phyloP scores from a whole-genome alignment of 1,140 invertebrate species.

The Tetramorium alpestre region DNA sequence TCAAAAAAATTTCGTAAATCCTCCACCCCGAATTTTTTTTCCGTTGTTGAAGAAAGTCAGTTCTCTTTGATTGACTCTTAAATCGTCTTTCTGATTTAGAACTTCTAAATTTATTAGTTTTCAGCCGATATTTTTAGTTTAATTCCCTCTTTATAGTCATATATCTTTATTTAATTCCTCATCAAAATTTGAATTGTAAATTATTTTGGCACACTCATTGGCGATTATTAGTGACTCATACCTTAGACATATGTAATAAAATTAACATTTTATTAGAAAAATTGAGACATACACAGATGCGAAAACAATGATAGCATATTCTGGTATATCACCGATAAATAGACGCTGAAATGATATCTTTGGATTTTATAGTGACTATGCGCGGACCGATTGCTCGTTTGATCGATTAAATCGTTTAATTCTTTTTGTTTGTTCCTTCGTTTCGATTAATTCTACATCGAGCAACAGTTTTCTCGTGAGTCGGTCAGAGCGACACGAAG shows the following conservation, averaged over 20 bases:
- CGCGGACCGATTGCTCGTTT: conserved; percentile 55
- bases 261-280: conserved; percentile 82
- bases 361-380: conserved; percentile 62
- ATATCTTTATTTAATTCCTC: background rate
- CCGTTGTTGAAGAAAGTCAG: background rate
- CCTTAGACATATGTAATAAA: conserved; percentile 69
- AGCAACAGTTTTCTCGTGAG: conserved; percentile 42
- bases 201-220: background rate
- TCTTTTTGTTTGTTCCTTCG: background rate
- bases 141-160: no score
- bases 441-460: background rate
- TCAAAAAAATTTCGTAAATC: conserved; percentile 78
- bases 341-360: conserved; percentile 71
- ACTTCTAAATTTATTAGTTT: no score
- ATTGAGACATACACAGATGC: conserved; percentile 82
- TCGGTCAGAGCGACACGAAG: conserved; percentile 19
- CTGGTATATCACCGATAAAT: conserved; percentile 79
- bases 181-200: no score
- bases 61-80: background rate
- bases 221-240: background rate
- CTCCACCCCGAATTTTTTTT: background rate
- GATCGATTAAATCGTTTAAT: conserved; percentile 11
- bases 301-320: conserved; percentile 82
- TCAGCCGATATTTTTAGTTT: no score
- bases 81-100: background rate